These are phyloP conservation scores for Tursiops truncatus DNA, from an alignment of 2,113 vertebrate species.

Conservation along the genomic window DNA sequence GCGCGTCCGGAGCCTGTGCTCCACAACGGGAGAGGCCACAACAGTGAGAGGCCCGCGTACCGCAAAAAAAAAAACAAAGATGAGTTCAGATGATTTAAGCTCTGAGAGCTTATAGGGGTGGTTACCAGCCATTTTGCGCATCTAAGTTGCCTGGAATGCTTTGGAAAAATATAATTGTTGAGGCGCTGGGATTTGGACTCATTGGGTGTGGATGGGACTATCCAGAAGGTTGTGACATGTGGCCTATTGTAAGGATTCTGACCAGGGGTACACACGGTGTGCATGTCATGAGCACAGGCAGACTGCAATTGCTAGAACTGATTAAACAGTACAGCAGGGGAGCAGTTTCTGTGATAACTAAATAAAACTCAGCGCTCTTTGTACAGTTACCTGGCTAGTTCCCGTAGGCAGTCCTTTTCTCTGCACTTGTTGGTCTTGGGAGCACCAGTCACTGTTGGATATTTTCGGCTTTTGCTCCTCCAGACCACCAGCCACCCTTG, in stretches of 20 bases:
- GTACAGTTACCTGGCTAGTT: neutral
- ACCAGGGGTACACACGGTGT: neutral
- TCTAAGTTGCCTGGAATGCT: neutral
- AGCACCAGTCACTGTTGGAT: neutral
- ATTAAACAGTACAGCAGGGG: neutral
- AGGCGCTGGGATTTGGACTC: neutral
- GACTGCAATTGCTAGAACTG: neutral
- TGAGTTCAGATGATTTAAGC: neutral
- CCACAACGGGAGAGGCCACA: no score
- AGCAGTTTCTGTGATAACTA: neutral
- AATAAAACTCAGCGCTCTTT: neutral
- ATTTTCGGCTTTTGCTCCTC: neutral
- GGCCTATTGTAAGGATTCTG: neutral
- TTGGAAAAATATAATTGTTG: neutral
- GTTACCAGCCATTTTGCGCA: neutral
- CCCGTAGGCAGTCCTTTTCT: neutral
- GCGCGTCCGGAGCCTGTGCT: no score
- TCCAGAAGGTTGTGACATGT: neutral
- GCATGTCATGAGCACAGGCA: neutral
- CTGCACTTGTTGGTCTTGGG: neutral
- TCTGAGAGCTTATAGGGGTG: neutral
- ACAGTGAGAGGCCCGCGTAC: no score
- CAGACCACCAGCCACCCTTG: neutral
- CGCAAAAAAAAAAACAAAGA: no score
- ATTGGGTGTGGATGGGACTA: neutral